Base-by-base conservation (phyloP, 2,113 vertebrate genomes). In the Trematocara unimaculatum region DNA sequence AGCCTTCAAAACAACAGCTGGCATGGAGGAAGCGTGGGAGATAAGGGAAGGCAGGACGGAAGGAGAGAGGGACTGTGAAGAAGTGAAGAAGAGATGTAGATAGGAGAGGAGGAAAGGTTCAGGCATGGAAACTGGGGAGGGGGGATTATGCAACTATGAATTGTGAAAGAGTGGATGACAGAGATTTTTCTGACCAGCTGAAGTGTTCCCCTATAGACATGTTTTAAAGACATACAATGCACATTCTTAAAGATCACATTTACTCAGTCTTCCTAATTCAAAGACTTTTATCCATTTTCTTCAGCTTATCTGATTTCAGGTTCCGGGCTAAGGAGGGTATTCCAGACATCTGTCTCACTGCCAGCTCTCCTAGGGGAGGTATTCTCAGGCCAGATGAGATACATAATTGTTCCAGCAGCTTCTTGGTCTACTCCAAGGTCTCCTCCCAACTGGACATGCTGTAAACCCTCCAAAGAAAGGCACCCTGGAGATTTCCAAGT, bases 1-100 rank as follows among this genome's bases (percentile, higher is more conserved):
- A 74, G 60, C 84, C 92, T 91, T 89, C 91, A 95, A 95, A 96
- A 96, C 96, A 96, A 95, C 96, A 96, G 95, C 95, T 96, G 95
- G 90, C 77, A 56, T 51, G 82, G 87, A 89, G 88, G 79, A 84
- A 86, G 85, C 83, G 81, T 83, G 84, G 77, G 80, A 91, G 89
- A 91, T 84, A 72, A 87, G 85, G 79, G 64, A 78, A 82, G 72
- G 47, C 78, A 53, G 70, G 82, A 84, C 81, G 85, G 80, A 58
- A 84, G 82, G 80, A 56, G 60, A 55, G 79, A 83, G 83, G 77
- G 86, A 84, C 85, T 55, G 83, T 53, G 83, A 55, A 85, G 85
- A 64, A 56, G 86, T 15, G 84, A 84, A 31, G 42, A 67, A 85
- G 58, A 55, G 78, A 55, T 31, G 31, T 4, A 53, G 84, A 89